phyloP scores from a whole-genome alignment of 2,888 invertebrate species.

The Sphecodes monilicornis region DNA sequence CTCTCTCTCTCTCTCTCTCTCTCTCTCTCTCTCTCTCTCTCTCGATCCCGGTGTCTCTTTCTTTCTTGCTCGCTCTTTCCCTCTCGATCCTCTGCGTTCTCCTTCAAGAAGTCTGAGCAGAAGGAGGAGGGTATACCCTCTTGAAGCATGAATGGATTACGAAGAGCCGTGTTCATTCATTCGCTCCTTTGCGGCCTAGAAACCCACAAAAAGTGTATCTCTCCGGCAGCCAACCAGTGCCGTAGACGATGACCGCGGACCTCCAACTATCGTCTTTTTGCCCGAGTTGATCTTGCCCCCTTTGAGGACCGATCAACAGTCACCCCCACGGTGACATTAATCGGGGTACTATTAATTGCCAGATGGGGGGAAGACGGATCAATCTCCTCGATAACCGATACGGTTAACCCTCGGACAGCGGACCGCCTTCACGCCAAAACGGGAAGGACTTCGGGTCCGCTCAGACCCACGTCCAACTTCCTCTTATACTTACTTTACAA shows the following conservation, averaged over 20 bases:
- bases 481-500: background rate
- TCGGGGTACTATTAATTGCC: constrained; percentile 46
- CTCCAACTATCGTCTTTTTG: constrained; percentile 34
- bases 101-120: constrained; percentile 66
- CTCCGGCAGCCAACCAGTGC: constrained; percentile 62
- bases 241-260: constrained; percentile 67
- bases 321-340: constrained; percentile 39
- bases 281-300: constrained; percentile 28
- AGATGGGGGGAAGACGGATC: constrained; percentile 15
- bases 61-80: constrained; percentile 16
- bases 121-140: constrained; percentile 75
- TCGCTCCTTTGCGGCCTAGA: constrained; percentile 82
- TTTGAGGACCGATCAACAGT: constrained; percentile 33
- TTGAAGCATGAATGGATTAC: constrained; percentile 83
- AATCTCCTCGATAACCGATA: constrained; percentile 6
- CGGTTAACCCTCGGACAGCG: constrained; percentile 5
- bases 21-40: constrained; percentile 33
- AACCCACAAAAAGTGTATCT: constrained; percentile 82
- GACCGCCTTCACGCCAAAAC: background rate
- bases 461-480: background rate
- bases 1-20: constrained; percentile 61
- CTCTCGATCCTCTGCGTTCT: constrained; percentile 54
- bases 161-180: constrained; percentile 83
- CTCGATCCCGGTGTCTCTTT: constrained; percentile 10
- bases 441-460: background rate